Base-by-base conservation (phyloP, 2,888 invertebrate species). In the Ophraella communa region DNA sequence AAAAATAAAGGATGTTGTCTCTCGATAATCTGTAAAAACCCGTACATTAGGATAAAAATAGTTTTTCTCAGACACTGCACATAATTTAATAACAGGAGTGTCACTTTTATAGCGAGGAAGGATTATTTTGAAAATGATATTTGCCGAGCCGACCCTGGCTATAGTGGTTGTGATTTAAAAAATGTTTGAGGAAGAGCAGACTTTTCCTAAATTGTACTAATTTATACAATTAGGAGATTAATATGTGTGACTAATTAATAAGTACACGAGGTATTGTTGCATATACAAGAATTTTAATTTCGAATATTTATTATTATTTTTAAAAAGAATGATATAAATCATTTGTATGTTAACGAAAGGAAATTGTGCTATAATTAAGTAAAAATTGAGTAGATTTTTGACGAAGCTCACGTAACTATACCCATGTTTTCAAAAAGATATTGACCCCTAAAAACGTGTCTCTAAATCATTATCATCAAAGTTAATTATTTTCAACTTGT, bases 201-300 rank as follows among this genome's bases (percentile, higher is more conserved):
- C 35, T n/a, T 54, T 35, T 54, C 23, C 20, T 27, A 52, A 52
- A 23, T 23, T 30, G 11, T 39, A 35, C 18, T 54, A 54, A 39
- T 54, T 23, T 39, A 54, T 54, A 54, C 54, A 54, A 54, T 54
- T 23, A 54, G 35, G 14, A 17, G 14, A 27, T 17, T 27, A 49
- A 20, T 20, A 49, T 17, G 49, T 24, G 24, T 17, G 23, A 14
- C 27, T 49, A 24, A 14, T 47, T 47, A 11, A 47, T 47, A 23
- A 21, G 4, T 23, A 14, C 20, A 24, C 27, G 17, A 49, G 14
- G 14, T 14, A 49, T 49, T 49, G 24, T 27, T 24, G 24, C 49
- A 24, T 49, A 8, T 17, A 49, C 7, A 49, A 45, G 49, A 23
- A 24, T 27, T 49, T 49, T 45, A 24, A 49, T 24, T 24, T 49